Percentiles rank a stretch among this genome's conserved stretches.
These are phyloP conservation scores for Anticlea derivata DNA, from an alignment of 2,888 invertebrate species.

Conservation along the genomic window DNA sequence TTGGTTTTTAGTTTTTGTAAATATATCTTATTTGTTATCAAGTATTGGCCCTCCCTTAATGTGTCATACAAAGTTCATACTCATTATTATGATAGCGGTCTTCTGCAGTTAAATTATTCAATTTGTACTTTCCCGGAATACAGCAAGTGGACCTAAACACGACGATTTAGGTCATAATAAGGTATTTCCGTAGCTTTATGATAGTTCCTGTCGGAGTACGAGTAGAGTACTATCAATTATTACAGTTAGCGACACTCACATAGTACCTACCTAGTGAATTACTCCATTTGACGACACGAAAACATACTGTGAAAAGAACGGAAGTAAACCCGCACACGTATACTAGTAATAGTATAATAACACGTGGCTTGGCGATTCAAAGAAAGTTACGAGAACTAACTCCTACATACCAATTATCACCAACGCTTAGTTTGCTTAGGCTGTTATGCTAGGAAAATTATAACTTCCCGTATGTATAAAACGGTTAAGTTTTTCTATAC, in stretches of 20 bases:
- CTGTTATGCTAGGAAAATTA: constrained; percentile 15
- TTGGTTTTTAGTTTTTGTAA: no score
- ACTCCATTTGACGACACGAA: constrained; percentile 41
- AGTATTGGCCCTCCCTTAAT: no score
- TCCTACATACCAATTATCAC: constrained; percentile 37
- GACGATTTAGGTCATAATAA: constrained; percentile 34
- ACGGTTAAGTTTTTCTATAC: neutral
- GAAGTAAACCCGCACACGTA: constrained; percentile 52
- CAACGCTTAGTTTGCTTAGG: constrained; percentile 23
- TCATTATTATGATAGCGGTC: neutral
- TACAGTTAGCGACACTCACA: constrained; percentile 20
- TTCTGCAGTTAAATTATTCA: constrained; percentile 22
- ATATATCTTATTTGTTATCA: no score
- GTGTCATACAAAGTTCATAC: no score
- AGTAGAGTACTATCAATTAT: constrained; percentile 24
- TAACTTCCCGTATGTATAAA: neutral
- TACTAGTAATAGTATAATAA: constrained; percentile 34
- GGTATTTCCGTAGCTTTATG: constrained; percentile 37
- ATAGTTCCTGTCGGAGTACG: constrained; percentile 27
- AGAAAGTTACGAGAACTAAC: constrained; percentile 33
- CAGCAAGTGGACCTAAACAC: constrained; percentile 29
- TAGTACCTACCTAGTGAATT: constrained; percentile 32
- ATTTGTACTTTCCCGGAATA: constrained; percentile 33
- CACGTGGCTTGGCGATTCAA: constrained; percentile 38
- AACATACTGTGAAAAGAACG: constrained; percentile 56